These are phyloP conservation scores for Triops cancriformis DNA, from an alignment of 1,140 invertebrate genomes.

Conservation along the genomic window DNA sequence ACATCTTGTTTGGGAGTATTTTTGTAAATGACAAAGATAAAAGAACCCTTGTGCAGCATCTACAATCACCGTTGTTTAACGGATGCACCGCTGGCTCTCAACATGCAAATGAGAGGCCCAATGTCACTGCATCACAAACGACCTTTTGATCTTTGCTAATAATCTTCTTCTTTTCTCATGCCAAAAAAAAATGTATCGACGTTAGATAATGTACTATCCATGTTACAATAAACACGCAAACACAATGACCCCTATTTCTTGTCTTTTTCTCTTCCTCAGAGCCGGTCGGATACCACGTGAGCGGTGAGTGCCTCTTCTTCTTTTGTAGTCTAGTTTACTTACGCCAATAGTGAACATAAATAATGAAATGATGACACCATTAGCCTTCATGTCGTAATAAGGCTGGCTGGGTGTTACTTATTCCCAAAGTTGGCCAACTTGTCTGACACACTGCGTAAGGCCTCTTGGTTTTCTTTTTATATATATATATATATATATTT, in stretches of 20 bases:
- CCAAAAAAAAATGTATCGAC: too few relatives aligned
- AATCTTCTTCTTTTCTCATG: too few relatives aligned
- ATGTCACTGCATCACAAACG: too few relatives aligned
- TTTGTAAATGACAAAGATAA: background rate
- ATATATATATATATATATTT: too few relatives aligned
- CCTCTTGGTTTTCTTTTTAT: too few relatives aligned
- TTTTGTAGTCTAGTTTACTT: background rate
- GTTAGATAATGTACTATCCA: background rate
- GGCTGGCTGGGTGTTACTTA: background rate
- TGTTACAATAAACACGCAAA: background rate
- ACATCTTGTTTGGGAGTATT: background rate
- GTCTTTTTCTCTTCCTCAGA: background rate
- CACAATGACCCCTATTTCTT: background rate
- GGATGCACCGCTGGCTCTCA: too few relatives aligned
- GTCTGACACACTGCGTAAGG: too few relatives aligned
- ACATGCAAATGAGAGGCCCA: too few relatives aligned
- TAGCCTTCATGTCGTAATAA: background rate
- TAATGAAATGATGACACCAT: background rate
- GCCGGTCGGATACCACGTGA: background rate
- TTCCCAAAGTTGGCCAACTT: too few relatives aligned
- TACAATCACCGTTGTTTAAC: too few relatives aligned
- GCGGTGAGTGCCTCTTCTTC: background rate
- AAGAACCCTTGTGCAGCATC: background rate
- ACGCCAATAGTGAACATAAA: background rate
- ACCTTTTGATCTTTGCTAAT: too few relatives aligned